Evolutionary conservation across 2,888 invertebrate genomes (phyloP), one percentile per base, ranked within the genome.

Genomic region (Trachelus troglodyta): DNA sequence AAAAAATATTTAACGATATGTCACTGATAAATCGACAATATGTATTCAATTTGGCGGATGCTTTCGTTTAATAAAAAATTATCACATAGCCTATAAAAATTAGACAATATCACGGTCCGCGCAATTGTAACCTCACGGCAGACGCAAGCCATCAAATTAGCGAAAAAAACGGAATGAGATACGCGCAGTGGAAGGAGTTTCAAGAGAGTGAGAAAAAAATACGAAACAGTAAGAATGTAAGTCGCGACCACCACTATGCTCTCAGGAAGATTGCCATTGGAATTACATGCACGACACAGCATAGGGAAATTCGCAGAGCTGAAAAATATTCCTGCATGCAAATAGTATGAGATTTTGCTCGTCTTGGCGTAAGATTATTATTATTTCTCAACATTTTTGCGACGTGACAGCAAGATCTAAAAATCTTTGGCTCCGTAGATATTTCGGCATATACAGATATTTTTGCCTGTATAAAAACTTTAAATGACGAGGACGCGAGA

Each of bases 261-360:
- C 80, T 84, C 80, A 83, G 81, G 82, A 79, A 82, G 82, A 86
- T 86, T 82, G 83, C 84, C 75, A 81, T 78, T 69, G 82, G 74
- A 81, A 83, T 83, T 79, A 73, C 73, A 77, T 74, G 78, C 69
- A 71, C 74, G 34, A 75, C 34, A 74, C 33, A 75, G 15, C 23
- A 15, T 56, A 56, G 56, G 23, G 56, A 23, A 56, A 56, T 56
- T 76, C 68, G 71, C 73, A 71, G 76, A 73, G 76, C 23, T 76
- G 15, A n/a, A 35, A 68, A 74, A 31, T 69, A 74, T 73, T 74
- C 74, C 11, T 34, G 6, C 40, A 69, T 40, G 34, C 34, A 69
- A 77, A 30, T 74, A 31, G 33, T 73, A 33, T 3, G 73, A 33
- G 31, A 73, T 73, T 34, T 73, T 34, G 31, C 15, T 73, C 11